Evolutionary conservation across 2,113 vertebrate genomes (phyloP), one percentile per base, ranked within the genome.

Genomic region (Nibea coibor): DNA sequence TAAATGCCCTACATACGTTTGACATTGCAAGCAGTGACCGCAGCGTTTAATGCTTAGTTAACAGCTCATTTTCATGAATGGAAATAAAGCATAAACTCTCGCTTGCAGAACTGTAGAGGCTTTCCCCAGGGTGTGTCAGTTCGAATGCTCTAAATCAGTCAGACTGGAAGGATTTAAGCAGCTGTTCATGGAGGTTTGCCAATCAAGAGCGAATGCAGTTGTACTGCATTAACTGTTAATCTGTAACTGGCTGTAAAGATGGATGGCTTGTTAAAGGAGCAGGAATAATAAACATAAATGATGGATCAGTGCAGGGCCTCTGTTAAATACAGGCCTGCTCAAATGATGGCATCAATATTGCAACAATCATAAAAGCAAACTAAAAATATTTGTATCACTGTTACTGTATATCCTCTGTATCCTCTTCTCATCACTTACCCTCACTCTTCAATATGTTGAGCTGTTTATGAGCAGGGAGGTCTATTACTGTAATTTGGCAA

Each of bases 61-160:
- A 26, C 45, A 59, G 43, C n/a, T 58, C 22, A 54, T 47, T 50
- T 50, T 73, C 35, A 57, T 59, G 45, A 85, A 65, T 80, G 62
- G 74, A 71, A 69, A 75, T 71, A 48, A 31, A 73, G 28, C 77
- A 28, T 51, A 72, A 50, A 70, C 48, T 80, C 65, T 24, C 19
- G n/a, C 59, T 75, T 39, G 64, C 48, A 75, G 59, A 75, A 12
- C 54, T 43, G 67, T 57, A 51, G 56, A 64, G 74, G 20, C 53
- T 51, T 76, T 54, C 75, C 73, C 74, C 20, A 16, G 63, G 74
- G 73, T 42, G 61, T 69, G 84, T 74, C 81, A 43, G 62, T 57
- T 78, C 66, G 83, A 82, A 61, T 68, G 72, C 81, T 72, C 57
- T 86, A 88, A 89, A 90, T 90, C 76, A 90, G 71, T 31, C 72